Base-by-base conservation (phyloP, 2,888 invertebrate genomes). In the Drosophila kambysellisi region DNA sequence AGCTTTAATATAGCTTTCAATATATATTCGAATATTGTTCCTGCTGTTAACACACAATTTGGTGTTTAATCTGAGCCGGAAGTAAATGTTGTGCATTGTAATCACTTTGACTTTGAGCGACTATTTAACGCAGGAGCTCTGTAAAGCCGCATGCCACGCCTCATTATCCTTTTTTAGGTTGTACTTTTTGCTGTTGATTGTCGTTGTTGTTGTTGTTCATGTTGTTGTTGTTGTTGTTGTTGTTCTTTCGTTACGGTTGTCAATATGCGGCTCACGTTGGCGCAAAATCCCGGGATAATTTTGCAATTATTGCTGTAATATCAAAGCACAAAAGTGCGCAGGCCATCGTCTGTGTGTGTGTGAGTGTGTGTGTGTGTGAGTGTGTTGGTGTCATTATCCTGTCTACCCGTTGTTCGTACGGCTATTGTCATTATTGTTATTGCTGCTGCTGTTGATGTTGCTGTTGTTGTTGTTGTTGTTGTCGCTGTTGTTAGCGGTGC, bases 261-360 rank as follows among this genome's bases (percentile, higher is more conserved):
- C 76, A 76, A 65, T 72, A 84, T 84, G 80, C 85, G 59, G 35
- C 33, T 63, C 85, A 86, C 87, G 89, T 86, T 76, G 76, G 60
- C 81, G 59, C 70, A 64, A 86, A 87, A 89, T 89, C 81, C 81
- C 71, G 82, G 81, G 87, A 82, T 89, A 89, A 87, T 87, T 87
- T 89, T 82, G 88, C 82, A 87, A 87, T 87, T 89, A 87, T 87
- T 89, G 76, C 85, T 79, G 84, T 79, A 87, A 87, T 87, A 82
- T 84, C 79, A 89, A 82, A 83, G 75, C 69, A 74, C 59, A 57
- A 64, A 66, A 71, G 68, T 66, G 39, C 60, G 46, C 70, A 51
- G 52, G 50, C 20, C 39, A 33, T 29, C 54, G 46, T 0, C 25
- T 25, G 15, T 25, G 32, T 4, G 50, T 32, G n/a, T 17, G 15